Percentiles rank a stretch among this genome's conserved stretches.
These are phyloP conservation scores for Muscina levida DNA, from an alignment of 2,888 invertebrate species.

Conservation along the genomic window DNA sequence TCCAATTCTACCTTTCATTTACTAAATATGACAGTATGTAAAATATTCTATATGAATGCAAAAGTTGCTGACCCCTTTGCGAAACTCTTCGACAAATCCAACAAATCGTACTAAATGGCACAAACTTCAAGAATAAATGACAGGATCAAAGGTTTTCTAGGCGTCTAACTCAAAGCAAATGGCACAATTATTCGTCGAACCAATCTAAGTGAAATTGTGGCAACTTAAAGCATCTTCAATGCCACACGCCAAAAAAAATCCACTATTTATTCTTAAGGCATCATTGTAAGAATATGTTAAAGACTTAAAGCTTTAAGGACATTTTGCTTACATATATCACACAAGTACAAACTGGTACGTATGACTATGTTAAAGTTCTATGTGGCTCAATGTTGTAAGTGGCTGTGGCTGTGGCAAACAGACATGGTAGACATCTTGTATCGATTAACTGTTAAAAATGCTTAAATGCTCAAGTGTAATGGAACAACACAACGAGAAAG, in stretches of 20 bases:
- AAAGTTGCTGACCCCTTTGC: slow-evolving; percentile 8
- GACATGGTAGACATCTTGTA: slow-evolving; percentile 60
- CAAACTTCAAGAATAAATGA: slow-evolving; percentile 25
- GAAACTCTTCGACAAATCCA: background rate
- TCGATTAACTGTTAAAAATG: slow-evolving; percentile 66
- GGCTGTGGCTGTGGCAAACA: slow-evolving; percentile 19
- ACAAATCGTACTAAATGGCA: background rate
- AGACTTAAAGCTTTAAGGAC: slow-evolving; percentile 58
- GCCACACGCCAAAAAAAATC: background rate
- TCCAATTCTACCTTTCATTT: too few relatives aligned
- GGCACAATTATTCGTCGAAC: background rate
- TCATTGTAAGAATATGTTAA: background rate
- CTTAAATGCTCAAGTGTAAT: slow-evolving; percentile 67
- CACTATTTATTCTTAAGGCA: background rate
- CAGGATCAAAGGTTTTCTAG: slow-evolving; percentile 27
- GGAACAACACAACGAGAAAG: slow-evolving; percentile 36
- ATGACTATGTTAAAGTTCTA: slow-evolving; percentile 45
- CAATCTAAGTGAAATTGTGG: background rate
- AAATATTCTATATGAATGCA: too few relatives aligned
- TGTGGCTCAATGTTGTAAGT: background rate
- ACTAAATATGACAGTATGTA: too few relatives aligned
- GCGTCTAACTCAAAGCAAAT: slow-evolving; percentile 8
- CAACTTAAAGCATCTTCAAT: background rate
- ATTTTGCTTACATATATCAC: background rate
- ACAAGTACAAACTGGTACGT: slow-evolving; percentile 6